Conservation (phyloP, 2,888 invertebrate species). For the Cephus sareptanus region DNA sequence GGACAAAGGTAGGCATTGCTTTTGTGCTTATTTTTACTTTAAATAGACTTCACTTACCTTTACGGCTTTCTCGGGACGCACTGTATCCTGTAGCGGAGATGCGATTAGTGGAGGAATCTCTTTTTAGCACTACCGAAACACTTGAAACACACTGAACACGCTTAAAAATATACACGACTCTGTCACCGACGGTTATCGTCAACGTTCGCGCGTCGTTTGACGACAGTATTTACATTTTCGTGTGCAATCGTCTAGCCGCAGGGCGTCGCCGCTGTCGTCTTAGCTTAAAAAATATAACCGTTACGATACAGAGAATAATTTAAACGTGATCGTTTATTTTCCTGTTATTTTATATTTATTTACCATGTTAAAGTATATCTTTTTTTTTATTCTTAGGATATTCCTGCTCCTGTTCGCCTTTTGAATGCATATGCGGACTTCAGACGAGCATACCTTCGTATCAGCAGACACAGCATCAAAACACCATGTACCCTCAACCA, state of each 20-base stretch:
- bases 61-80: not conserved
- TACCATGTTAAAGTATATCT: slow-evolving; percentile 1
- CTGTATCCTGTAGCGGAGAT: too few relatives aligned
- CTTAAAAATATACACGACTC: not conserved
- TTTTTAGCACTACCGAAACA: not conserved
- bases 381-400: slow-evolving; percentile 67
- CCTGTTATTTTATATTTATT: not conserved
- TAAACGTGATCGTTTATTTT: not conserved
- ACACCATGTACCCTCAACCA: slow-evolving; percentile 43
- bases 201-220: not conserved
- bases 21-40: not conserved
- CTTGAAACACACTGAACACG: not conserved
- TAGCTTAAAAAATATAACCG: not conserved
- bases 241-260: not conserved
- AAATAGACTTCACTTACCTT: not conserved
- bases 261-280: not conserved
- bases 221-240: not conserved
- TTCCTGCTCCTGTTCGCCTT: slow-evolving; percentile 79
- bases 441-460: slow-evolving; percentile 55
- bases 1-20: slow-evolving; percentile 70
- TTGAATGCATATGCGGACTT: slow-evolving; percentile 77
- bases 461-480: slow-evolving; percentile 34
- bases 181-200: not conserved
- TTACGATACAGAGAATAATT: not conserved
- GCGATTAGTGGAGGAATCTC: not conserved